These are phyloP conservation scores for Tuta absoluta DNA, from an alignment of 2,888 invertebrate species.

Conservation along the genomic window DNA sequence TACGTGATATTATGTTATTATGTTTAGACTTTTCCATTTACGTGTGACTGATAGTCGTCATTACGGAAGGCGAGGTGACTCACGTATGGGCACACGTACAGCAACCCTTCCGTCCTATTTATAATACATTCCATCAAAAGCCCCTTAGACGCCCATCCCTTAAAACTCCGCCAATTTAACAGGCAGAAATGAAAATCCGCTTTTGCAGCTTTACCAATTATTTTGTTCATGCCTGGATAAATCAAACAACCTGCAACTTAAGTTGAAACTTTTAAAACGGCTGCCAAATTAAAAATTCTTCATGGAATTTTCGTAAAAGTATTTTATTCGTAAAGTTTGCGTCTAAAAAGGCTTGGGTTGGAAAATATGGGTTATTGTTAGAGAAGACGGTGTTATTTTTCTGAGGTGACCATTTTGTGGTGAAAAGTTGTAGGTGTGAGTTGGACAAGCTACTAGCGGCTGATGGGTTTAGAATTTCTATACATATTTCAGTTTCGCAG, in stretches of 20 bases:
- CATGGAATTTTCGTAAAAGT: slow-evolving; percentile 23
- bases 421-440: background rate
- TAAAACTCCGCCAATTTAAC: slow-evolving; percentile 7
- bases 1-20: background rate
- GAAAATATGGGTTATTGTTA: slow-evolving; percentile 8
- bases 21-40: slow-evolving; percentile 4
- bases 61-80: slow-evolving; percentile 9
- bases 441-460: background rate
- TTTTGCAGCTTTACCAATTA: slow-evolving; percentile 18
- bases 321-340: slow-evolving; percentile 8
- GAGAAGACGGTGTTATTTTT: background rate
- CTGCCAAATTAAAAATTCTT: slow-evolving; percentile 20
- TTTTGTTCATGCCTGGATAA: slow-evolving; percentile 18
- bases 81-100: slow-evolving; percentile 11
- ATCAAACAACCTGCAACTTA: slow-evolving; percentile 17
- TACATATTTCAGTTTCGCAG: background rate
- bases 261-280: slow-evolving; percentile 22
- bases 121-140: slow-evolving; percentile 18
- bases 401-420: background rate
- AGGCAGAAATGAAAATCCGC: slow-evolving; percentile 15
- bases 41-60: slow-evolving; percentile 9
- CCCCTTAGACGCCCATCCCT: slow-evolving; percentile 8
- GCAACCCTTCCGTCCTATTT: slow-evolving; percentile 17
- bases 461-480: slow-evolving; percentile 6
- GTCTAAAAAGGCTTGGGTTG: background rate